Evolutionary conservation across 1,140 invertebrate genomes (phyloP), one percentile per base, ranked within the genome.

Genomic region (Akabosia matsudoensis): DNA sequence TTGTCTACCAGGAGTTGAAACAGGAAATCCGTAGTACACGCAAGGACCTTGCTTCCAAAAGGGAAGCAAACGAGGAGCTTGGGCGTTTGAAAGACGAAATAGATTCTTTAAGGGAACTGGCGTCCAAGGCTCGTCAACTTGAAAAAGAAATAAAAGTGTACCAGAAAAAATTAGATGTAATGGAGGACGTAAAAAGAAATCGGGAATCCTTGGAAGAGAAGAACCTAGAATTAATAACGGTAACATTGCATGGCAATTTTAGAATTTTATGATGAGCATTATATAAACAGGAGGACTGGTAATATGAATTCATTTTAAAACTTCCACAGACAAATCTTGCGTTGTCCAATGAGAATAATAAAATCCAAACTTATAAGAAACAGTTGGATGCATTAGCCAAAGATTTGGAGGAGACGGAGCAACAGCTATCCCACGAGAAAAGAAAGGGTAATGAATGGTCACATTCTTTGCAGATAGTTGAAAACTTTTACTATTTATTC

Each of bases 131-230:
- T 33, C 91, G 31, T 86, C 92, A 94, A 64, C 91, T 94, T 81
- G 96, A 98, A 85, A 87, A 90, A 2, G 91, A 92, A 1, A 90
- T 97, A 73, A 92, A 93, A 70, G 92, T 91, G 0, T 97, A 97
- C 82, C 97, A 97, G 84, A 97, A 97, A 83, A 94, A 96, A 86
- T 88, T 97, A 86, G 96, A 98, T 86, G 96, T 97, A 82, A 90
- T 95, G 82, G 91, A 92, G 74, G 95, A 97, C 83, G 84, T 97
- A 0, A 92, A 93, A 83, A 90, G 92, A 79, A 93, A 96, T 84
- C 86, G 97, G 4, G 96, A 97, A 84, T 86, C 93, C 51, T 83
- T 97, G 0, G 95, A 97, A 86, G 92, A 95, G 75, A 93, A 96
- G 83, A 97, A 96, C 86, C 90, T 91, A n/a, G 91, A 95, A 83